Evolutionary conservation across 1,140 invertebrate species (phyloP), one percentile per base, ranked within the genome.

Genomic region (Musca domestica): DNA sequence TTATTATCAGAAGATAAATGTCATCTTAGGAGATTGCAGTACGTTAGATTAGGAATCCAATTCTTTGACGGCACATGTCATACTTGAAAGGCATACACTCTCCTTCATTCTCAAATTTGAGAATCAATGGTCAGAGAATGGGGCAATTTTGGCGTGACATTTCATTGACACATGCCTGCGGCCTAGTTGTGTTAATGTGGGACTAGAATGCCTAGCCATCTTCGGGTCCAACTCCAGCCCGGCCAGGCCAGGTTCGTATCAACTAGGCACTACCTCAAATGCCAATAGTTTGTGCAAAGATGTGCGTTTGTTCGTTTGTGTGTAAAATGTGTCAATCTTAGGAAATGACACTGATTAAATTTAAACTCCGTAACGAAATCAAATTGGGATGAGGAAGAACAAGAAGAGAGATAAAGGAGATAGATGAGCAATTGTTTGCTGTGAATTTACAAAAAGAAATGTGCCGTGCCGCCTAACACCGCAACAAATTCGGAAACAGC

Each of bases 361-460:
- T 51, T 68, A 68, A 68, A 68, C 56, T 46, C 67, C 67, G 58
- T 68, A 63, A 68, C 67, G 67, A 68, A 68, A 68, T 64, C 17
- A 66, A 66, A 66, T 27, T 34, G 64, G 34, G 34, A 41, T 10
- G 34, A 41, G 34, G 2, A 41, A 41, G 6, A 41, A 41, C 34
- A 5, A 41, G n/a, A n/a, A n/a, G n/a, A n/a, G n/a, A n/a, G n/a
- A 41, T 9, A 41, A 34, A 61, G 19, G 17, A 17, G 23, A 54
- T 12, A 54, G 6, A 56, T 27, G 54, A 58, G 27, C 7, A 58
- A 58, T 15, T 30, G n/a, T 58, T 10, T 58, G 9, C 12, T 30
- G 17, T 58, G 14, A 0, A 58, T 30, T 30, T 58, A 58, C 23
- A 61, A 30, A 56, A 41, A 61, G 56, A 61, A 61, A 61, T 27